Conservation (phyloP, 2,113 vertebrate species). For the Willisornis vidua region DNA sequence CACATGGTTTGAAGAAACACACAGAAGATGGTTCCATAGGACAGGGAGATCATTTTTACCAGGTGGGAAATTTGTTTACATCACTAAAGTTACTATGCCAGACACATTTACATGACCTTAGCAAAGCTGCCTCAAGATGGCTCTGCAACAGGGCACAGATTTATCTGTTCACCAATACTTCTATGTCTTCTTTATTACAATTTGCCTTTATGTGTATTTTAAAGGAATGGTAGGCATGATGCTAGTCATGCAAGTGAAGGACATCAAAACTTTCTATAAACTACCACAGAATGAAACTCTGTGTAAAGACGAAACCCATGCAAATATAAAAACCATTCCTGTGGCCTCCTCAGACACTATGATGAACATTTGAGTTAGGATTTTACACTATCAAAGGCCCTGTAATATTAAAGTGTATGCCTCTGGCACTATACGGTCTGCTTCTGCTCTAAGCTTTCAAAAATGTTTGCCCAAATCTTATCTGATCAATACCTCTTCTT, state of each 20-base stretch:
- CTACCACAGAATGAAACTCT: neutral
- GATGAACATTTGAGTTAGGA: neutral
- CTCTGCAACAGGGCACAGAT: neutral
- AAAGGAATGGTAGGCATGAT: neutral
- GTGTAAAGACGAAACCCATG: neutral
- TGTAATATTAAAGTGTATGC: neutral
- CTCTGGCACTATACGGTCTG: neutral
- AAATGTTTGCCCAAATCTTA: neutral
- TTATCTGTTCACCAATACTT: neutral
- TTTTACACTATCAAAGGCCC: neutral
- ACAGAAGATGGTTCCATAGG: neutral
- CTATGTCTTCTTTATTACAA: neutral
- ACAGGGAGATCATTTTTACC: neutral
- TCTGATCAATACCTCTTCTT: neutral
- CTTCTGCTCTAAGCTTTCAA: neutral
- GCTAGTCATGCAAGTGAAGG: neutral
- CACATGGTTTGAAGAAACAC: neutral
- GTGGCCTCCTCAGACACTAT: neutral
- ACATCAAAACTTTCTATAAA: neutral
- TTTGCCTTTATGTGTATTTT: neutral
- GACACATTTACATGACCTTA: neutral
- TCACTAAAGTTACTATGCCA: neutral
- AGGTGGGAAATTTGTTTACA: neutral
- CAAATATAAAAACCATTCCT: neutral
- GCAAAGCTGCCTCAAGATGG: neutral